Evolutionary conservation across 2,888 invertebrate species (phyloP), one percentile per base, ranked within the genome.

Genomic region (Eupithecia dodoneata): DNA sequence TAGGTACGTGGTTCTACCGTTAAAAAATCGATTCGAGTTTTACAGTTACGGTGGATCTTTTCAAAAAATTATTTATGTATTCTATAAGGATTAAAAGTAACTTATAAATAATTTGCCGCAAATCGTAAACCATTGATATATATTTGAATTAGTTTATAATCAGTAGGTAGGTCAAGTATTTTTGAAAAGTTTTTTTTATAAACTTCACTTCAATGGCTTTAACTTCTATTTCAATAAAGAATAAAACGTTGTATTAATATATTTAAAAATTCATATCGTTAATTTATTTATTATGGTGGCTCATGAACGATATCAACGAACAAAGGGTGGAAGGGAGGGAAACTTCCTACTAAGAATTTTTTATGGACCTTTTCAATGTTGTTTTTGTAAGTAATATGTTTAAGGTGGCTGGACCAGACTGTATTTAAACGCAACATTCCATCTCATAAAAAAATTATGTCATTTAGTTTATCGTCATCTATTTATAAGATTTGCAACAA

Each of bases 401-500:
- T 18, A 12, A 52, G 55, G 41, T 49, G 12, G 42, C 52, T 67
- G 44, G 67, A 67, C 73, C 73, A 73, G 41, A 73, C 73, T 74
- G 55, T 69, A 70, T 5, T 69, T 4, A 70, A 47, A 63, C 10
- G 30, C 30, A 69, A 69, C n/a, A 70, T 45, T 70, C 5, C 3
- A 45, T 30, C 47, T 47, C 47, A n/a, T 13, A 49, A 70, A 47
- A 9, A 30, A 30, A 18, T 44, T 70, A 70, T 45, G 45, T 63
- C 15, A 49, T 49, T 47, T 30, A 4, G 42, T 70, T 45, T 70
- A 18, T 45, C 10, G n/a, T 52, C 45, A 47, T 47, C 45, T 70
- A 18, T 47, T 12, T 18, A 49, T 74, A 72, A 75, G 45, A 55
- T 66, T 55, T 73, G 73, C 76, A 78, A 72, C 72, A 69, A 78